Base-by-base conservation (phyloP, 1,140 invertebrate species). In the Triops longicaudatus region DNA sequence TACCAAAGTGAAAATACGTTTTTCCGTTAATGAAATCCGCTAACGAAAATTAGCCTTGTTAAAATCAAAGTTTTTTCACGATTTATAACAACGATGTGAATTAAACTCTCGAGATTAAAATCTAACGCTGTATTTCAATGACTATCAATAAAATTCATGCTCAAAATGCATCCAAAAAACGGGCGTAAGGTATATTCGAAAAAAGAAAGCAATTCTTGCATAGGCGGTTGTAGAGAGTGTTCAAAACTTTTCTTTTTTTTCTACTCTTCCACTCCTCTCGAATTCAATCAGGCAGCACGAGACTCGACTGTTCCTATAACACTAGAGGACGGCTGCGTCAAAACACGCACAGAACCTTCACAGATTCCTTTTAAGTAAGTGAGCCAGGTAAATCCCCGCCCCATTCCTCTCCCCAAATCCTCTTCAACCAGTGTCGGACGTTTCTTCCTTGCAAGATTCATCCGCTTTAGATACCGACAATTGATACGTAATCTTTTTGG, bases 401-500 rank as follows among this genome's bases (percentile, higher is more conserved):
- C 50, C 10, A 63, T 12, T 6, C 17, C 3, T 17, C 22, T 14
- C 12, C 44, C 12, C 5, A 12, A 63, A n/a, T n/a, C 14, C 50
- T 63, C 14, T 22, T 63, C 50, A 63, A 22, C 50, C 50, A n/a
- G 50, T 63, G 17, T 63, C 50, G 5, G 50, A 22, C 50, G 50
- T 63, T 63, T 63, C 50, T 9, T 63, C 50, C 17, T 17, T 63
- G 50, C 3, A 22, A 63, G 50, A 63, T 6, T 63, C 50, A n/a
- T 63, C 17, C 50, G 50, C 22, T 63, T 63, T 63, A 6, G 22
- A 63, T 5, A 63, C 50, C 14, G 17, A n/a, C n/a, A 81, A 78
- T 73, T 79, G 26, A 27, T 73, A 77, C 10, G 76, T 77, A 12
- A 77, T 44, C 17, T 77, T 77, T 26, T 77, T 77, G 76, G 76